Evolutionary conservation across 2,113 vertebrate species (phyloP).

Genomic region (Alexandromys fortis): DNA sequence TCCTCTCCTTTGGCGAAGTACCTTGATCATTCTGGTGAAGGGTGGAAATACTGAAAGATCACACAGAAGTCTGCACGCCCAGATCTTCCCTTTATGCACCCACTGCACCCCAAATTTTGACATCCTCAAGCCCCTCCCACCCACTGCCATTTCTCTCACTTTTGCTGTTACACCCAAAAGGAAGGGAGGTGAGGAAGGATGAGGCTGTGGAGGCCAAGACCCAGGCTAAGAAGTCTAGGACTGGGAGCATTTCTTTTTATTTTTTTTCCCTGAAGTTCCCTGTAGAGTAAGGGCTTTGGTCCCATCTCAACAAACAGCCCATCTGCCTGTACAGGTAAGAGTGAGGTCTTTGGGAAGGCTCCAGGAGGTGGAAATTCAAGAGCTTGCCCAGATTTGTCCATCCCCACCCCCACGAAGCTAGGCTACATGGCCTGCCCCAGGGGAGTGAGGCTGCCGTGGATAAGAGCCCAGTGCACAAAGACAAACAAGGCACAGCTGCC

Average conservation of each 20-base stretch:
- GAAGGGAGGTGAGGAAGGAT: background rate
- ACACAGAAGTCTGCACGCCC: background rate
- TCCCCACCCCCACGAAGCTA: background rate
- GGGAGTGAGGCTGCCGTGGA: background rate
- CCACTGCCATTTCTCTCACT: background rate
- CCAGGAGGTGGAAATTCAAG: background rate
- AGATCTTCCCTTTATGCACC: background rate
- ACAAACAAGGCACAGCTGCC: constrained; percentile 42
- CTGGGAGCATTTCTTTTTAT: constrained; percentile 44
- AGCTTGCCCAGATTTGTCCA: background rate
- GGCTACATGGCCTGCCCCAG: background rate
- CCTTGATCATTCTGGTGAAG: background rate
- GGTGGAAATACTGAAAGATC: background rate
- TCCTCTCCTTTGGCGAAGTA: background rate
- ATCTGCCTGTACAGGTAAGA: background rate
- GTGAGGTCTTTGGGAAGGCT: background rate
- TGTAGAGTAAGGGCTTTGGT: background rate
- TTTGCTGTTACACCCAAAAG: background rate
- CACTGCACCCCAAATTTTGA: background rate
- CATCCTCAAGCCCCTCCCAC: fast-evolving
- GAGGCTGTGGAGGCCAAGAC: background rate
- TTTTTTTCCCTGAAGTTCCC: background rate
- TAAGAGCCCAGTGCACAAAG: background rate
- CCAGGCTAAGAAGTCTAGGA: background rate
- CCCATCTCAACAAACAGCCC: background rate